Evolutionary conservation across 2,113 vertebrate species (phyloP).

Genomic region (Caretta caretta): DNA sequence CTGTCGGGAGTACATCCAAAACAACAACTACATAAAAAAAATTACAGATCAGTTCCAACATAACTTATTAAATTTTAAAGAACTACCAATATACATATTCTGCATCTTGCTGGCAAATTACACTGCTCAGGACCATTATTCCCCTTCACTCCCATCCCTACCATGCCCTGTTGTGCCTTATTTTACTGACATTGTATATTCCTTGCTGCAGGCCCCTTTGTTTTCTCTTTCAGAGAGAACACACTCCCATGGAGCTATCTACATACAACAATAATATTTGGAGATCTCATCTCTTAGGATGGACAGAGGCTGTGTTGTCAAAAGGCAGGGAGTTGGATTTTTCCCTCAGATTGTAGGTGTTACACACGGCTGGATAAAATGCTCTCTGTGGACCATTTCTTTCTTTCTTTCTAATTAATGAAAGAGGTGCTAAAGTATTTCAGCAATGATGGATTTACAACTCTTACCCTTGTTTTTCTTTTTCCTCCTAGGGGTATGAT

Average conservation of each 20-base stretch:
- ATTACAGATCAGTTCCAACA: background rate
- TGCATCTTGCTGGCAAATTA: background rate
- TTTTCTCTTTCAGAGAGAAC: background rate
- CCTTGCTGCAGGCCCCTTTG: background rate
- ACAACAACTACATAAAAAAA: background rate
- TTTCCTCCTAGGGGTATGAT: background rate
- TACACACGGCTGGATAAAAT: background rate
- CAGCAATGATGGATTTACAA: background rate
- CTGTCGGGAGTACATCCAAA: background rate
- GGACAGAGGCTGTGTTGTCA: background rate
- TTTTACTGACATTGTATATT: background rate
- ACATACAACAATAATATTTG: background rate
- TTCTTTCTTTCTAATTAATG: background rate
- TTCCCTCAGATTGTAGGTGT: background rate
- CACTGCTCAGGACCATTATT: background rate
- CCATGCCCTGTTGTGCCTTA: background rate
- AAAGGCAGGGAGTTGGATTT: background rate
- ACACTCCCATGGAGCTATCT: background rate
- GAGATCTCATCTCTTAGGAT: background rate
- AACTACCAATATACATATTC: background rate
- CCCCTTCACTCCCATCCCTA: background rate
- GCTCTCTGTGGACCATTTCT: background rate
- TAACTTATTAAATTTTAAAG: fast-evolving
- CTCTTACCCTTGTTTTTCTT: background rate
- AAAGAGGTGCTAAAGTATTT: background rate